A percentile compares a stretch with the other conserved stretches of the same genome.
phyloP scores from a whole-genome alignment of 2,888 invertebrate genomes.

The Eupithecia inturbata region DNA sequence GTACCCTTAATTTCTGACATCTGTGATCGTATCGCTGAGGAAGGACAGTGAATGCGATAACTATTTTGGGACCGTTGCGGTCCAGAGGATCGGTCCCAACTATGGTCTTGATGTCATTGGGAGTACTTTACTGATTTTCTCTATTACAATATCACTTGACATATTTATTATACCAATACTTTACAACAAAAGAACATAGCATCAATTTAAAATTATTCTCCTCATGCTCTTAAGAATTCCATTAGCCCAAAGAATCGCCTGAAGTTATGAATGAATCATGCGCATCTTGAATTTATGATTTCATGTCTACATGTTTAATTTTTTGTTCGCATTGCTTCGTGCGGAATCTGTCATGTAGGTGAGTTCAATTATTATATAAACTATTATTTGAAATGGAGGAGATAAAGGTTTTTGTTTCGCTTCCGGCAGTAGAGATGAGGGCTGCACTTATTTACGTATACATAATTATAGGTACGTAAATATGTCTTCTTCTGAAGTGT shows the following conservation, averaged over 20 bases:
- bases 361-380: conserved; percentile 24
- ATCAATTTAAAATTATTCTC: conserved; percentile 61
- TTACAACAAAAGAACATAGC: conserved; percentile 19
- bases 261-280: conserved; percentile 59
- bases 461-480: no score
- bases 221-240: conserved; percentile 50
- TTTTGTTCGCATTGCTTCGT: conserved; percentile 43
- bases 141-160: not conserved
- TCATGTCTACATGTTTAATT: conserved; percentile 29
- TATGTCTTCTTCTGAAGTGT: not conserved
- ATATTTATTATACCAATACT: not conserved
- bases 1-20: no score
- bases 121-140: not conserved
- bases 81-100: not conserved
- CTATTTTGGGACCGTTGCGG: not conserved
- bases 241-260: conserved; percentile 53
- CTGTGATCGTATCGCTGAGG: no score
- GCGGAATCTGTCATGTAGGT: conserved; percentile 24
- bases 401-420: conserved; percentile 13
- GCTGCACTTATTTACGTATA: not conserved
- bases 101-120: not conserved
- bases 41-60: not conserved
- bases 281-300: conserved; percentile 50
- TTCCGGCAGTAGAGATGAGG: conserved; percentile 13
- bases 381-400: conserved; percentile 19